These are phyloP conservation scores for Neopelma chrysocephalum DNA, from an alignment of 2,797 vertebrate species.

Conservation along the genomic window DNA sequence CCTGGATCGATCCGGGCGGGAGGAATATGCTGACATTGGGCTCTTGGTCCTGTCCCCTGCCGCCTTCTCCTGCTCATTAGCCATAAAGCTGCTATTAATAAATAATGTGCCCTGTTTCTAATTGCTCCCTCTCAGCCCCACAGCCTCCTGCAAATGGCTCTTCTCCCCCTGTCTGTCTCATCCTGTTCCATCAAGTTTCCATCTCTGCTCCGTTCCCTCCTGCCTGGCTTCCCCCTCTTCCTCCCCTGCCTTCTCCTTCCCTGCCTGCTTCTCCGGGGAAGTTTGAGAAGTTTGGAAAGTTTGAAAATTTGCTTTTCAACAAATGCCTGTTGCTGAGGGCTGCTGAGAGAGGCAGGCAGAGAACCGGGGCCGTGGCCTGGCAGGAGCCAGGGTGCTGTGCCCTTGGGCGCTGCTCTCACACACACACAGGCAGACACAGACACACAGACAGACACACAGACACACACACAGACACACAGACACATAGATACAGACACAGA, in stretches of 20 bases:
- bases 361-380: background rate
- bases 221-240: background rate
- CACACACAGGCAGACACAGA: background rate
- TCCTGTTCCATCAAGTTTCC: background rate
- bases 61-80: background rate
- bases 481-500: background rate
- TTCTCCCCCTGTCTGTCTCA: background rate
- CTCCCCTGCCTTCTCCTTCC: background rate
- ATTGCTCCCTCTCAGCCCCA: conserved; percentile 27
- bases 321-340: background rate
- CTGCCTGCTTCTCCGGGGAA: fast-evolving
- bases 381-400: fast-evolving
- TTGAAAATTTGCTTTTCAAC: background rate
- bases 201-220: background rate
- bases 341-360: background rate
- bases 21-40: background rate
- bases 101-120: conserved; percentile 20
- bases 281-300: background rate
- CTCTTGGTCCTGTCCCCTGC: background rate
- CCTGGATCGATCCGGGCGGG: fast-evolving
- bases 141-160: background rate
- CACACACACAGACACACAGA: too few species aligned
- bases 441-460: too few species aligned
- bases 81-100: conserved; percentile 46
- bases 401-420: fast-evolving